phyloP scores from a whole-genome alignment of 1,140 invertebrate genomes.

The Lucilia cuprina region DNA sequence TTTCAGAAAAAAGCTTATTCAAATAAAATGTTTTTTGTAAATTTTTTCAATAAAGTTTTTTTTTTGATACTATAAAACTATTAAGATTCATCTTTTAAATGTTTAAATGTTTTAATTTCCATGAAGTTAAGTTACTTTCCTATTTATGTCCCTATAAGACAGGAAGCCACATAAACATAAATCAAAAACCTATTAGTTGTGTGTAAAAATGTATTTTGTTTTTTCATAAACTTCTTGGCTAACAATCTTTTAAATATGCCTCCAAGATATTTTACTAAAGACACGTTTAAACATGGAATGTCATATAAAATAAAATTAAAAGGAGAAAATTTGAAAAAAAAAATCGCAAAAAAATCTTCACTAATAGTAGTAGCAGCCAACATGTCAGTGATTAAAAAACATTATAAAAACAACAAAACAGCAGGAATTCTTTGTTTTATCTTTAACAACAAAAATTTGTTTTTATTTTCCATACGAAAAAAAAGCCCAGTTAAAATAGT shows the following conservation, averaged over 20 bases:
- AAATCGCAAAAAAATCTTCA: neutral
- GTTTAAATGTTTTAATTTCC: too few relatives aligned
- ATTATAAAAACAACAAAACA: conserved; percentile 2
- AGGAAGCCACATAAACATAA: neutral
- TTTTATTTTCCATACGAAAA: neutral
- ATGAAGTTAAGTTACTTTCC: neutral
- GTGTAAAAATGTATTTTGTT: neutral
- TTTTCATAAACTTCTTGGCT: neutral
- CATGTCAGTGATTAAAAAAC: conserved; percentile 5
- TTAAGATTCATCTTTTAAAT: too few relatives aligned
- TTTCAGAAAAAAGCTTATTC: too few relatives aligned
- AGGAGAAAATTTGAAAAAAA: neutral
- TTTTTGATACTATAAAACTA: too few relatives aligned
- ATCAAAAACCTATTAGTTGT: neutral
- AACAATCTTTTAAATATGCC: neutral
- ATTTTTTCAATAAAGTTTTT: too few relatives aligned
- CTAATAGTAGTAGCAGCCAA: neutral
- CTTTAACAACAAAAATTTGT: neutral
- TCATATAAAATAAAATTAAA: neutral
- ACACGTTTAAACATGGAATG: neutral
- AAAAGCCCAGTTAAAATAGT: conserved; percentile 6
- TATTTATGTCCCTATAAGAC: neutral
- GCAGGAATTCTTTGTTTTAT: conserved; percentile 2
- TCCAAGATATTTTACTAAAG: neutral
- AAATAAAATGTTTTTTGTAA: too few relatives aligned